Conservation (phyloP, 1,140 invertebrate species). For the Orchestia grillus region DNA sequence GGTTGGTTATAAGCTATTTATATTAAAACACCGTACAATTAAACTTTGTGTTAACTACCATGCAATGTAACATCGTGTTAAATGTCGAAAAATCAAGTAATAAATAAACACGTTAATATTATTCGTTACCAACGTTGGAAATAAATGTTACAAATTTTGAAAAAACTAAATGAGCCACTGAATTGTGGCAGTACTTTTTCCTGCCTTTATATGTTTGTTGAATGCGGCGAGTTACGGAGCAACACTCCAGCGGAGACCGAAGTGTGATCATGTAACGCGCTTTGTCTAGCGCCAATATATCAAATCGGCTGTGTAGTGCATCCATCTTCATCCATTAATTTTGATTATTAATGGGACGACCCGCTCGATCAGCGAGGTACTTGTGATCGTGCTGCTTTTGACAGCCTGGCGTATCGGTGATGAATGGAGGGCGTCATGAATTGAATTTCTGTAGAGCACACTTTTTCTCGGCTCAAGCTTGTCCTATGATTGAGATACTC, state of each 20-base stretch:
- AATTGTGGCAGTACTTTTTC: too few species aligned
- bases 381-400: conserved; percentile 27
- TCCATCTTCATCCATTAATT: conserved; percentile 17
- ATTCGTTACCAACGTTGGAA: too few species aligned
- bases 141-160: too few species aligned
- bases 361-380: background rate
- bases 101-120: too few species aligned
- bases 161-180: too few species aligned
- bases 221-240: background rate
- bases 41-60: too few species aligned
- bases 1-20: too few species aligned
- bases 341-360: conserved; percentile 24
- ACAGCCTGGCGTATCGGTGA: conserved; percentile 4
- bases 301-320: background rate
- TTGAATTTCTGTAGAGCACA: background rate
- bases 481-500: background rate
- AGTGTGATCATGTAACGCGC: background rate
- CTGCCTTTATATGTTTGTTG: too few species aligned
- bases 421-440: conserved; percentile 19
- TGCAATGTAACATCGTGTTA: too few species aligned
- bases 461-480: background rate
- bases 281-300: background rate
- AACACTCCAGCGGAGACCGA: background rate
- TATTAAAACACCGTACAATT: too few species aligned
- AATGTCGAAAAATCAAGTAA: too few species aligned